These are phyloP conservation scores for Anthopleura xanthogrammica DNA, from an alignment of 92 coral and sea anemone genomes.

Conservation along the genomic window DNA sequence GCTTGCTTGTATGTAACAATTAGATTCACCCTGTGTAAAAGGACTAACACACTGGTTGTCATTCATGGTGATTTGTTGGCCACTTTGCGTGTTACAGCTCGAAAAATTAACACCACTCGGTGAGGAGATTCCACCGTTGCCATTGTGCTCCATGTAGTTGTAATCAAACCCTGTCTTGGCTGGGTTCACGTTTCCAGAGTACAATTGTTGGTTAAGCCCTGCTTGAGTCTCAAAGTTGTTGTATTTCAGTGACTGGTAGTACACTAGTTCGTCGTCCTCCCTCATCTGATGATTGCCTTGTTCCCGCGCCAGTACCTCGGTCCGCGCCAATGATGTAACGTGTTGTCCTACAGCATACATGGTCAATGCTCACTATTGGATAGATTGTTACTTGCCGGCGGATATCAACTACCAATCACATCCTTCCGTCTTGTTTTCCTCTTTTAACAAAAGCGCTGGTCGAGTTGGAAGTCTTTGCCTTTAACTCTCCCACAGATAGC, in stretches of 20 bases:
- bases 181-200: conserved; percentile 24
- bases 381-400: conserved; percentile 44
- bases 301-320: conserved; percentile 32
- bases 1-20: conserved; percentile 27
- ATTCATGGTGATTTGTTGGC: conserved; percentile 46
- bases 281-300: conserved; percentile 18
- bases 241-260: conserved; percentile 11
- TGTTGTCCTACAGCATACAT: conserved; percentile 24
- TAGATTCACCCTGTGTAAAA: conserved; percentile 34
- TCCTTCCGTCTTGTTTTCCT: conserved; percentile 12
- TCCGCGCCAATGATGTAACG: conserved; percentile 18
- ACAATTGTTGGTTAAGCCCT: conserved; percentile 3
- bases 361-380: conserved; percentile 24
- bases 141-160: conserved; percentile 57
- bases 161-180: conserved; percentile 51
- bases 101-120: conserved; percentile 58
- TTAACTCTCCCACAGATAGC: background rate
- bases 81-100: conserved; percentile 62
- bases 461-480: background rate
- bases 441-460: background rate
- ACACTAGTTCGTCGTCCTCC: conserved; percentile 4
- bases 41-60: conserved; percentile 31
- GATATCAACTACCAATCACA: conserved; percentile 26
- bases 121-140: conserved; percentile 68
- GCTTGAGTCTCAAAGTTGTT: conserved; percentile 12